phyloP scores from a whole-genome alignment of 2,113 vertebrate species.

The Sphaerodactylus townsendi region DNA sequence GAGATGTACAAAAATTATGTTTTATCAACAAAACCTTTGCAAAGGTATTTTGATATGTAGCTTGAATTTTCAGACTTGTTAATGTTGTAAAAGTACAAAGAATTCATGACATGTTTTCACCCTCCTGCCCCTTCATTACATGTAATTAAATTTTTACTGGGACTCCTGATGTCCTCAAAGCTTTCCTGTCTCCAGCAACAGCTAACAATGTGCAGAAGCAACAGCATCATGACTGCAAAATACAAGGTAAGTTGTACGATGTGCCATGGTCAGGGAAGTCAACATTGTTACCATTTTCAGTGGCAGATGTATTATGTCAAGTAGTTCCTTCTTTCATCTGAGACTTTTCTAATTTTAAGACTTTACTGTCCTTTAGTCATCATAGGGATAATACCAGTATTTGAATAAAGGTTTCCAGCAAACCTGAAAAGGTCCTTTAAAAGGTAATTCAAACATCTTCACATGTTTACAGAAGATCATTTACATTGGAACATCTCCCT shows the following conservation, averaged over 20 bases:
- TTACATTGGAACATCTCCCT: too few species aligned
- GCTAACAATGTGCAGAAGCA: neutral
- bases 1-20: neutral
- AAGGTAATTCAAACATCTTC: too few species aligned
- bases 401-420: too few species aligned
- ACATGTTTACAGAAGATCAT: too few species aligned
- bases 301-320: neutral
- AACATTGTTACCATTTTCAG: neutral
- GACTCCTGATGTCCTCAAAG: neutral
- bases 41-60: neutral
- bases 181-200: neutral
- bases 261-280: neutral
- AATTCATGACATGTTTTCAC: too few species aligned
- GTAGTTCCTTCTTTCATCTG: too few species aligned
- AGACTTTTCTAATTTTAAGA: too few species aligned
- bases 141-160: too few species aligned
- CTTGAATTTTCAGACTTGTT: neutral
- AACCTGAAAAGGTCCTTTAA: too few species aligned
- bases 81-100: neutral
- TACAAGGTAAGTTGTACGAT: neutral
- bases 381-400: too few species aligned
- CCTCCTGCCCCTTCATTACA: too few species aligned
- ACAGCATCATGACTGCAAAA: neutral
- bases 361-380: too few species aligned
- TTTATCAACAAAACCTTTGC: conserved; percentile 21